A percentile compares a stretch with the other conserved stretches of the same genome.
phyloP scores from a whole-genome alignment of 2,113 vertebrate genomes.

The Tachysurus fulvidraco region DNA sequence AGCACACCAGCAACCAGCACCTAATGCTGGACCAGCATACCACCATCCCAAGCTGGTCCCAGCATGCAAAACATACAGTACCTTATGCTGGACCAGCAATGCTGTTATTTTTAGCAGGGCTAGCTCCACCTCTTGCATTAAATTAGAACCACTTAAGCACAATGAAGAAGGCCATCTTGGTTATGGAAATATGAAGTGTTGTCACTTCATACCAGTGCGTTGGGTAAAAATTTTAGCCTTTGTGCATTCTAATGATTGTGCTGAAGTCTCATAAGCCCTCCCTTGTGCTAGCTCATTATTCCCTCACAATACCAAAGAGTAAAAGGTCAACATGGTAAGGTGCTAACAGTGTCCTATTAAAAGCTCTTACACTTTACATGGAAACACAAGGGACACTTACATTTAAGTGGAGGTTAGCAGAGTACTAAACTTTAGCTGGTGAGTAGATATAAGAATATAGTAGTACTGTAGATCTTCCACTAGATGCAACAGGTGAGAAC shows the following conservation, averaged over 20 bases:
- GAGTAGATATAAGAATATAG: background rate
- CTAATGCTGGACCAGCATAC: too few species aligned
- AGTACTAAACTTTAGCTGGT: background rate
- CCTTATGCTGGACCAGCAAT: too few species aligned
- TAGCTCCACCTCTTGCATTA: constrained; percentile 5
- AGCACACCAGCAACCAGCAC: too few species aligned
- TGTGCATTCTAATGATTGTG: constrained; percentile 20
- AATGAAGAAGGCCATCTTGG: constrained; percentile 2
- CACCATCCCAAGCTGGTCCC: too few species aligned
- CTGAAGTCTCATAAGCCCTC: background rate
- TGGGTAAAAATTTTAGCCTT: background rate
- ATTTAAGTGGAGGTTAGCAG: background rate
- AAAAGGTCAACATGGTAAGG: constrained; percentile 23
- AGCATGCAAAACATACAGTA: too few species aligned
- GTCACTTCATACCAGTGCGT: constrained; percentile 25
- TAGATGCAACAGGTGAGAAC: background rate
- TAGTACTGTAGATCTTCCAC: background rate
- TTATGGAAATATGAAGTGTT: constrained; percentile 18
- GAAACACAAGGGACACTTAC: background rate
- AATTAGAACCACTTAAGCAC: constrained; percentile 36
- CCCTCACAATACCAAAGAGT: background rate
- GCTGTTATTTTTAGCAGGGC: too few species aligned
- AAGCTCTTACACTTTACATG: constrained; percentile 1
- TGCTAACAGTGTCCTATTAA: constrained; percentile 24
- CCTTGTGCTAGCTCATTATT: background rate